Evolutionary conservation across 1,140 invertebrate genomes (phyloP).

Genomic region (Brachionus koreanus): DNA sequence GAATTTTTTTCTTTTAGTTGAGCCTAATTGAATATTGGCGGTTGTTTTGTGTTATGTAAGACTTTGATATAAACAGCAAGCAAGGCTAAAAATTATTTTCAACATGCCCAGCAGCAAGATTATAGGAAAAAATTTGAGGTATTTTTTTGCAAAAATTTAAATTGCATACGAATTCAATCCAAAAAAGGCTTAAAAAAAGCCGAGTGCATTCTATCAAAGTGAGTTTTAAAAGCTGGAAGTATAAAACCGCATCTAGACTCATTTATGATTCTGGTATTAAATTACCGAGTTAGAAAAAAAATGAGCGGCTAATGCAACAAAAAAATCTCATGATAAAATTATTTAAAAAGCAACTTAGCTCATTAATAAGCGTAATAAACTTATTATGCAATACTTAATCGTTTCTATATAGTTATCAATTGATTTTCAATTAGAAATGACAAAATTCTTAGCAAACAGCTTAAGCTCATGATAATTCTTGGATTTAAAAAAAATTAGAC

Average conservation of each 20-base stretch:
- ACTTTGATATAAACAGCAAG: not conserved
- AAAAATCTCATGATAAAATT: not conserved
- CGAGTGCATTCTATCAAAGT: not conserved
- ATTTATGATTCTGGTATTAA: not conserved
- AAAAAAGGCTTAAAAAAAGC: not conserved
- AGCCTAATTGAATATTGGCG: not conserved
- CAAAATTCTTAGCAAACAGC: not conserved
- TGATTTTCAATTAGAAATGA: not conserved
- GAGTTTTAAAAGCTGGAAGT: not conserved
- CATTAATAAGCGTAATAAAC: not conserved
- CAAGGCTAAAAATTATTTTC: not conserved
- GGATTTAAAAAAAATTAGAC: not conserved
- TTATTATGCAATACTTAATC: not conserved
- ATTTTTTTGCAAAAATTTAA: not conserved
- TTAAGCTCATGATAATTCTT: not conserved
- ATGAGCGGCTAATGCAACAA: not conserved
- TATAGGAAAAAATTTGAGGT: not conserved
- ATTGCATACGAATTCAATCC: not conserved
- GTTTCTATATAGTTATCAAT: not conserved
- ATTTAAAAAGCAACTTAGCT: not conserved
- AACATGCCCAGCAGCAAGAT: not conserved
- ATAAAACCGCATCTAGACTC: not conserved
- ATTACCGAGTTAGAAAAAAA: not conserved
- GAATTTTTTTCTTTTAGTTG: not conserved
- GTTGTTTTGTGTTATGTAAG: not conserved